Conservation (phyloP, 2,797 vertebrate genomes). For the Thamnophis elegans region DNA sequence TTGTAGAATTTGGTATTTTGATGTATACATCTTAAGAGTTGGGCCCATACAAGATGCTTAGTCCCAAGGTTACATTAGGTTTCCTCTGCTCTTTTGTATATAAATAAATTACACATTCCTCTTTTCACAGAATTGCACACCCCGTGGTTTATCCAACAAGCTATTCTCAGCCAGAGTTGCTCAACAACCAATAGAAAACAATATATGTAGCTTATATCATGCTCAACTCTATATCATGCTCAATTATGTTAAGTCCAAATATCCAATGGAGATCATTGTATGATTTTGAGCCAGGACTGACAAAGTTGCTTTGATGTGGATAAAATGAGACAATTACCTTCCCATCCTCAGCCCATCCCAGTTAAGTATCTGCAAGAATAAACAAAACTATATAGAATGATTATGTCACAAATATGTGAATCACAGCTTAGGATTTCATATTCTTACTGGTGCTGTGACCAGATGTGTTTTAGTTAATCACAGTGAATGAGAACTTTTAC, state of each 20-base stretch:
- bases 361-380: background rate
- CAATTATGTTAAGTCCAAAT: background rate
- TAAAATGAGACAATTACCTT: background rate
- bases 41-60: background rate
- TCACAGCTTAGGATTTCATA: background rate
- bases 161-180: background rate
- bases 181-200: background rate
- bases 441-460: background rate
- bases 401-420: background rate
- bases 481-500: background rate
- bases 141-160: background rate
- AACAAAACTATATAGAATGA: background rate
- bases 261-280: background rate
- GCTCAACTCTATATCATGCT: background rate
- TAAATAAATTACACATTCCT: background rate
- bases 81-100: background rate
- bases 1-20: background rate
- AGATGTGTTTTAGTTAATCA: conserved; percentile 19
- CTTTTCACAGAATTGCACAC: background rate
- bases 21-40: background rate
- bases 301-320: background rate
- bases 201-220: background rate
- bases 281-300: background rate
- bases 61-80: background rate
- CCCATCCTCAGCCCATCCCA: background rate